Evolutionary conservation across 1,140 invertebrate genomes (phyloP).

Genomic region (Homarus americanus): DNA sequence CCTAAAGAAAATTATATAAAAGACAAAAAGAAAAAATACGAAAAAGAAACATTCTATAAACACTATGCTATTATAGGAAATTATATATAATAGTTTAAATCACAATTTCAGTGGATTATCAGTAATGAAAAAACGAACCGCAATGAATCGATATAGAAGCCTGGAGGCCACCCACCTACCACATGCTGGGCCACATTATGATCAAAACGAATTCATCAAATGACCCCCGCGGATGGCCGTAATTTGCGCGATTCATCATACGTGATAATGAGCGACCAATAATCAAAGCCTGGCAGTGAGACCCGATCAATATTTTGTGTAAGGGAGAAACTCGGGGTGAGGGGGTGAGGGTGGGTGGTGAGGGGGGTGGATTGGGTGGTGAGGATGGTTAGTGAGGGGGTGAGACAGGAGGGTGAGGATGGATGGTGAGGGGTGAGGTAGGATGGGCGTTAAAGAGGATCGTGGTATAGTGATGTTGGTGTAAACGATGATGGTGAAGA

Average conservation of each 20-base stretch:
- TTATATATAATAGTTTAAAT: too few species aligned
- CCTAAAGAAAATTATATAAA: too few species aligned
- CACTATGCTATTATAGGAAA: too few species aligned
- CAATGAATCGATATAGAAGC: too few species aligned
- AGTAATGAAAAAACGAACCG: too few species aligned
- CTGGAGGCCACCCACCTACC: background rate
- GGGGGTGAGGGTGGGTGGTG: background rate
- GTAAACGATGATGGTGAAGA: background rate
- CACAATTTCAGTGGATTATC: too few species aligned
- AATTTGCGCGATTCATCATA: constrained; percentile 67
- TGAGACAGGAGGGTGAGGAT: background rate
- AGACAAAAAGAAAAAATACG: too few species aligned
- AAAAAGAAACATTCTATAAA: too few species aligned
- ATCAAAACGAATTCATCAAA: constrained; percentile 62
- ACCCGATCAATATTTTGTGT: constrained; percentile 43
- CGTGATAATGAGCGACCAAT: constrained; percentile 66
- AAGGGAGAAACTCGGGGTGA: background rate
- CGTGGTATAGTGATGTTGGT: background rate
- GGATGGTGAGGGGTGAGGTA: background rate
- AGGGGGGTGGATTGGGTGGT: background rate
- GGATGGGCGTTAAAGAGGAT: background rate
- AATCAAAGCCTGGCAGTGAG: constrained; percentile 58
- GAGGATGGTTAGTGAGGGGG: background rate
- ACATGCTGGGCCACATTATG: constrained; percentile 56
- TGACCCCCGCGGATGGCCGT: constrained; percentile 55